Evolutionary conservation across 2,113 vertebrate species (phyloP).

Genomic region (Glaucidium brasilianum): DNA sequence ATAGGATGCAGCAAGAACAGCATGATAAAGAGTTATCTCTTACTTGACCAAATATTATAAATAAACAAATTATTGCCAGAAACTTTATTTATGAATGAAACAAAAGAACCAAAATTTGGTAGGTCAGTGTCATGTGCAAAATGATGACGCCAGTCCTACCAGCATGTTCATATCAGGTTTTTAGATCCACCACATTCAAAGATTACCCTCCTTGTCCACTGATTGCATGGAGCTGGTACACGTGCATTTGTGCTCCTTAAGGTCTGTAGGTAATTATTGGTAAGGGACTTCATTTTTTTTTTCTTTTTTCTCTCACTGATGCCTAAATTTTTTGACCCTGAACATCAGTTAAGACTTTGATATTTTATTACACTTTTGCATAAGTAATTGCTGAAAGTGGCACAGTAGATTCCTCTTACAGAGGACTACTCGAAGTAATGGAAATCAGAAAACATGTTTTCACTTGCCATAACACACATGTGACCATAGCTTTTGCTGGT

Average conservation of each 20-base stretch:
- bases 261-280: background rate
- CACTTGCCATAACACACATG: background rate
- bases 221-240: accelerated
- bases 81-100: background rate
- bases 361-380: background rate
- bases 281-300: background rate
- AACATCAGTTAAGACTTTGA: background rate
- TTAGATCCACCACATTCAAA: background rate
- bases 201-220: background rate
- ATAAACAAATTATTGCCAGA: background rate
- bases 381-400: background rate
- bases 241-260: background rate
- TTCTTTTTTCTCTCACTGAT: background rate
- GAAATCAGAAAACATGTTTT: background rate
- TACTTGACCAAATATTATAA: background rate
- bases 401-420: background rate
- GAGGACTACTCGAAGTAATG: background rate
- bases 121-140: background rate
- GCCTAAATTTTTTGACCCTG: background rate
- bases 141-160: background rate
- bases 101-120: background rate
- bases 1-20: background rate
- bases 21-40: background rate
- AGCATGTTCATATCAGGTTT: background rate
- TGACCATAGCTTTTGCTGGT: background rate